Base-by-base conservation (phyloP, 2,113 vertebrate species). In the Echinops telfairi region DNA sequence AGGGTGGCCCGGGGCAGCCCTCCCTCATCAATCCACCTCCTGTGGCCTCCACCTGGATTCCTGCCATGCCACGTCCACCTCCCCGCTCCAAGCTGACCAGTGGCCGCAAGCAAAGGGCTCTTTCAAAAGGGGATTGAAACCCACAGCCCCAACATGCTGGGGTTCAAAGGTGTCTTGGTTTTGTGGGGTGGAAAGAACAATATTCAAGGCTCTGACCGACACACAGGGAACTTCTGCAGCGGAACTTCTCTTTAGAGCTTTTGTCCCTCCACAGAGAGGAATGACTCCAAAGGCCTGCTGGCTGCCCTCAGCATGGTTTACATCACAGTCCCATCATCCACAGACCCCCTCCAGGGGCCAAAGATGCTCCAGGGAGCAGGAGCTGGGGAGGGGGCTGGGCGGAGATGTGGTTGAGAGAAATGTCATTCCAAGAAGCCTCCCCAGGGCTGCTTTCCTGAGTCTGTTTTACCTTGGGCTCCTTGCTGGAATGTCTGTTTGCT, bases 261-360 rank as follows among this genome's bases (percentile, higher is more conserved):
- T 66, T 4, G 73, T 38, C 70, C 40, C 31, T 86, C 27, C 27
- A 9, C n/a, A 7, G 60, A 62, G 60, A 78, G 62, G 64, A 68
- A 68, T 27, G 5, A 66, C 64, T 53, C 47, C 12, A 9, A 14
- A 53, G 47, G 47, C 47, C 47, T 53, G 47, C 47, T 64, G 4
- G 31, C 7, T 29, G 36, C 68, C 38, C 23, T 77, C 71, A 27
- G 40, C 14, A 11, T 1, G 1, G 29, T 53, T 83, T 86, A 68
- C n/a, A 25, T 10, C 33, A 25, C 68, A 33, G 36, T 47, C 66
- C 25, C 5, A n/a, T 6, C 22, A 71, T 40, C 29, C 71, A 86
- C 23, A 83, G 76, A 83, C 86, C 43, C 88, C 53, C 73, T 86
- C 83, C 71, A 15, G 38, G 83, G 58, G 15, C 43, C 62, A 87